These are phyloP conservation scores for Parambassis ranga DNA, from an alignment of 2,797 vertebrate genomes.

Conservation along the genomic window DNA sequence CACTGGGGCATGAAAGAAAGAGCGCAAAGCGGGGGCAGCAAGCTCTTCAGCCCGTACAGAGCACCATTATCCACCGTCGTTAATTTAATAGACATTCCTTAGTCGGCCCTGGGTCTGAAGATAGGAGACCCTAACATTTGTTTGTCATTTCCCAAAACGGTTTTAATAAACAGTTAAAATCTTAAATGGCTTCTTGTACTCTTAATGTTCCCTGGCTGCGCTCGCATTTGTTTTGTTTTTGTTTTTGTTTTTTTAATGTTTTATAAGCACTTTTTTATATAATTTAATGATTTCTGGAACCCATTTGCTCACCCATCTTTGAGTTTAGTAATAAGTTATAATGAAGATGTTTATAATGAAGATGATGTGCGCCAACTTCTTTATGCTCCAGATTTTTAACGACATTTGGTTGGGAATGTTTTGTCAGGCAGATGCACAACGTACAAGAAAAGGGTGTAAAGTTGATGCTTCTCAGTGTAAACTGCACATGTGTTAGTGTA, in stretches of 20 bases:
- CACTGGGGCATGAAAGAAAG: conserved; percentile 79
- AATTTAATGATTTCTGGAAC: conserved; percentile 74
- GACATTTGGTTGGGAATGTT: conserved; percentile 46
- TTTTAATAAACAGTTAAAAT: conserved; percentile 83
- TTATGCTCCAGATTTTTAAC: conserved; percentile 54
- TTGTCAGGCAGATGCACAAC: conserved; percentile 26
- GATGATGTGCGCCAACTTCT: conserved; percentile 53
- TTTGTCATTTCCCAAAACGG: conserved; percentile 78
- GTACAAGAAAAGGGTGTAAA: conserved; percentile 12
- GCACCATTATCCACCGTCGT: conserved; percentile 76
- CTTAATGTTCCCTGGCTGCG: conserved; percentile 72
- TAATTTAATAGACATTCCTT: conserved; percentile 81
- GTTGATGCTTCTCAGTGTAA: conserved; percentile 1
- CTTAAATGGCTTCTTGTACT: conserved; percentile 77
- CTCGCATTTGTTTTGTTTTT: conserved; percentile 49
- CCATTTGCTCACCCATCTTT: conserved; percentile 69
- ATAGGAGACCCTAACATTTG: conserved; percentile 72
- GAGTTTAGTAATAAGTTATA: conserved; percentile 72
- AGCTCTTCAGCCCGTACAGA: conserved; percentile 69
- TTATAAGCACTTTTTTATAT: conserved; percentile 54
- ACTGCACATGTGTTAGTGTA: conserved; percentile 9
- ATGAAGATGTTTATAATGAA: conserved; percentile 68
- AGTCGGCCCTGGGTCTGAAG: conserved; percentile 64
- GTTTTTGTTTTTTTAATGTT: conserved; percentile 1
- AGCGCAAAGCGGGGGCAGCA: conserved; percentile 69